Evolutionary conservation across 2,797 vertebrate genomes (phyloP), one percentile per base, ranked within the genome.

Genomic region (Coracias cyanogaster): DNA sequence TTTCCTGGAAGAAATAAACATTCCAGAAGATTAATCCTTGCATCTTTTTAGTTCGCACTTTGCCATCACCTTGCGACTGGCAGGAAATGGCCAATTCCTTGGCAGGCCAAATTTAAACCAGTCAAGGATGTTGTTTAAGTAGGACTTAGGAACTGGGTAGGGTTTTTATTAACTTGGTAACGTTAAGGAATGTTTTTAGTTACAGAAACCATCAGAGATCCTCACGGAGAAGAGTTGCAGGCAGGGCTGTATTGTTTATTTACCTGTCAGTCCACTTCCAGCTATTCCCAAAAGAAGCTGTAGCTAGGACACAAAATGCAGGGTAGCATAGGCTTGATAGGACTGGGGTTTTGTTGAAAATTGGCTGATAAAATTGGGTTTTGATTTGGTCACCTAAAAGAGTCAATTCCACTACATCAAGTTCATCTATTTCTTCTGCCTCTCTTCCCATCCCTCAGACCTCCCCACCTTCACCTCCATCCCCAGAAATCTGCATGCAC

Each of bases 1-100:
- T 80, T 89, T 87, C 60, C 35, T 71, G 64, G 61, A 93, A 93
- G 76, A 94, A 83, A 57, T 83, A 86, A 89, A 78, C 76, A 72
- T 81, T 60, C 41, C 29, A 21, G 17, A 46, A 72, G 18, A 62
- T 66, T 52, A 83, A 55, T 86, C 22, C 48, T 48, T 37, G 80
- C 49, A 33, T 86, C 54, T 3, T 77, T 78, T 60, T 8, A 46
- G 33, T 74, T 90, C 9, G 5, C 39, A 48, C 16, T 76, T 95
- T 90, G 37, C 77, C 61, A 12, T 58, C 6, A 14, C 77, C 43
- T 79, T 86, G 77, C 39, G 70, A 45, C 29, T 55, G 35, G 17
- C 64, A 92, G 67, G 33, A 92, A 89, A 62, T 29, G 24, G 35
- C 82, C 4, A 9, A 43, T 80, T 92, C 67, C 39, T 70, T 66